These are phyloP conservation scores for Alces alces DNA, from an alignment of 2,113 vertebrate species.

Conservation along the genomic window DNA sequence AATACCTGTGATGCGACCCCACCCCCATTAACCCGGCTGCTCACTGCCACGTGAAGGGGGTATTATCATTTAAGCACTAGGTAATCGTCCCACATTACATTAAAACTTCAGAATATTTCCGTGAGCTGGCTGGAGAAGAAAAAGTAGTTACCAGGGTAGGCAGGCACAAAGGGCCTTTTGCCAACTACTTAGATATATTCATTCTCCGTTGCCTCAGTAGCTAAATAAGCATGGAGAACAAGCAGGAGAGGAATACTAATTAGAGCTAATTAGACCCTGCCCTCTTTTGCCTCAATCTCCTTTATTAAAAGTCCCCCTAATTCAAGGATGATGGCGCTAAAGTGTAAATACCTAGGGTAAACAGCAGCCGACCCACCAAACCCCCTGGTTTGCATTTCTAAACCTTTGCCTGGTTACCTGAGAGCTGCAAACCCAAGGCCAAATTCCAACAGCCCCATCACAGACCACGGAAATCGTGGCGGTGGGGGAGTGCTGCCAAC, in stretches of 20 bases:
- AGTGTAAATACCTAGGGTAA: slow-evolving; percentile 41
- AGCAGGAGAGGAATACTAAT: slow-evolving; percentile 73
- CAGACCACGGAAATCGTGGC: not conserved
- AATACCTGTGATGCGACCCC: not conserved
- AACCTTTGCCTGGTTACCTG: not conserved
- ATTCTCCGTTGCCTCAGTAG: slow-evolving; percentile 64
- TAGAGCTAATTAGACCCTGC: slow-evolving; percentile 70
- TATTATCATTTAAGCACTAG: not conserved
- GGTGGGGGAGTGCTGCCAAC: not conserved
- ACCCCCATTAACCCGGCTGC: not conserved
- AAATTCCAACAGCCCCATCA: not conserved
- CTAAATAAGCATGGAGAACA: slow-evolving; percentile 64
- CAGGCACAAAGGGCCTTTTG: slow-evolving; percentile 51
- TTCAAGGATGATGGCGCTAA: slow-evolving; percentile 24
- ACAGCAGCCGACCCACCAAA: slow-evolving; percentile 9
- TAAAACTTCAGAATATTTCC: slow-evolving; percentile 1
- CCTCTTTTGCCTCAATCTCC: slow-evolving; percentile 60
- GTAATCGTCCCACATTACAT: not conserved
- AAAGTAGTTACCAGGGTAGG: slow-evolving; percentile 37
- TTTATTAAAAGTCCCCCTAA: slow-evolving; percentile 39
- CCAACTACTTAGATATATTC: slow-evolving; percentile 69
- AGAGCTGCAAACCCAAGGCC: not conserved
- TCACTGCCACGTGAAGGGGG: not conserved
- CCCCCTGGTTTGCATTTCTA: not conserved
- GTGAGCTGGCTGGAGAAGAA: not conserved